Percentiles rank a stretch among this genome's conserved stretches.
Conservation (phyloP, 2,888 invertebrate genomes). For the Drosophila bunnanda region DNA sequence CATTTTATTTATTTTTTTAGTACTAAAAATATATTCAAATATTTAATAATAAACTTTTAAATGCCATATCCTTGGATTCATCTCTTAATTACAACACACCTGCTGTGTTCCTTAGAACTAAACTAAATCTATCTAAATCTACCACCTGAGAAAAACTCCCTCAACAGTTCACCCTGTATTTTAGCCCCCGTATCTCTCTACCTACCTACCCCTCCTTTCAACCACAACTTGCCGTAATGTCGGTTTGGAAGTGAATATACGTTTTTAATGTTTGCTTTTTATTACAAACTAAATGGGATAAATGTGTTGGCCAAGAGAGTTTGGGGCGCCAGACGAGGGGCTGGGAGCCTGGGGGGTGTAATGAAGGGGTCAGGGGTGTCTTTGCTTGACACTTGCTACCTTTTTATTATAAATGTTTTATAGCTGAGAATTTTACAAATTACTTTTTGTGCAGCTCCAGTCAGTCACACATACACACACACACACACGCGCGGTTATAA, state of each 20-base stretch:
- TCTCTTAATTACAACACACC: background rate
- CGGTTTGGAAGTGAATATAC: conserved; percentile 55
- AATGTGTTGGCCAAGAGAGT: conserved; percentile 44
- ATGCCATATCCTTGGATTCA: background rate
- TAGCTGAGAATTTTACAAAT: conserved; percentile 63
- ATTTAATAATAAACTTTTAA: background rate
- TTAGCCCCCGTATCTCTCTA: background rate
- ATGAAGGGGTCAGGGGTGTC: conserved; percentile 15
- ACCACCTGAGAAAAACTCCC: background rate
- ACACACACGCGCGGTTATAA: conserved; percentile 44
- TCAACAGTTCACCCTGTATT: background rate
- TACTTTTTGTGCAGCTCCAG: conserved; percentile 66
- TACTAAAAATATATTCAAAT: background rate
- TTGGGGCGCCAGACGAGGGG: background rate
- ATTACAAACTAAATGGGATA: conserved; percentile 66
- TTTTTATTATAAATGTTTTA: conserved; percentile 68
- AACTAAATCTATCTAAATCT: background rate
- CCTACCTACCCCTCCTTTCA: background rate
- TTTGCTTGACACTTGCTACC: conserved; percentile 53
- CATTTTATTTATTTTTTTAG: too few species aligned
- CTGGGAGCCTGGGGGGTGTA: too few species aligned
- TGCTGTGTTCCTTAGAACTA: background rate
- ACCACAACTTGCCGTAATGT: conserved; percentile 34
- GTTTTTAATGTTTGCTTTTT: conserved; percentile 54
- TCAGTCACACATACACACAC: conserved; percentile 28